These are phyloP conservation scores for Protomyctophum bolini DNA, from an alignment of 2,113 vertebrate species.

Conservation along the genomic window DNA sequence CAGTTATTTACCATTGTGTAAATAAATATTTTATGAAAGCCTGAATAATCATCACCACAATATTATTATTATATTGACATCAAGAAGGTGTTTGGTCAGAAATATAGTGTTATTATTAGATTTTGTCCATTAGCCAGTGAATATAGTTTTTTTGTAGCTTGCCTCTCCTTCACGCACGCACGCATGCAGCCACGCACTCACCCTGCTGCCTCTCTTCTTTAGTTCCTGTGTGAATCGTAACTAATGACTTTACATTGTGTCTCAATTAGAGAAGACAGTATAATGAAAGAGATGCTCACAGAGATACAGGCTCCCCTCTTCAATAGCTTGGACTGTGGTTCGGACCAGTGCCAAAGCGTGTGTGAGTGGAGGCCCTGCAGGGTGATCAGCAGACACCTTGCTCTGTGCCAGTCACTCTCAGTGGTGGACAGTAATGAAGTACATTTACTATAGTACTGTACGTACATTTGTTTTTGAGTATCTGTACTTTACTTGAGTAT, in stretches of 20 bases:
- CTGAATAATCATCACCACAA: no score
- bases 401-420: conserved; percentile 36
- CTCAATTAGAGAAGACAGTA: conserved; percentile 52
- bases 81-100: no score
- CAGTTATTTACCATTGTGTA: no score
- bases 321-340: conserved; percentile 17
- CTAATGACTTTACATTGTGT: conserved; percentile 47
- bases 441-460: no score
- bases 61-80: no score
- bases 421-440: conserved; percentile 1
- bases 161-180: neutral
- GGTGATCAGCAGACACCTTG: conserved; percentile 28
- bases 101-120: no score
- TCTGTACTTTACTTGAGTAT: no score
- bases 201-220: conserved; percentile 34
- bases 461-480: no score
- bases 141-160: neutral
- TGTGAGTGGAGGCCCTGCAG: conserved; percentile 41
- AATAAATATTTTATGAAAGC: no score
- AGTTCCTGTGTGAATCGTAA: conserved; percentile 41
- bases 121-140: no score
- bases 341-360: conserved; percentile 37
- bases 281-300: conserved; percentile 47
- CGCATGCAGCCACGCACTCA: conserved; percentile 15
- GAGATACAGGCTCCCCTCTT: conserved; percentile 28